These are phyloP conservation scores for Oligia fasciuncula DNA, from an alignment of 2,888 invertebrate species.

Conservation along the genomic window DNA sequence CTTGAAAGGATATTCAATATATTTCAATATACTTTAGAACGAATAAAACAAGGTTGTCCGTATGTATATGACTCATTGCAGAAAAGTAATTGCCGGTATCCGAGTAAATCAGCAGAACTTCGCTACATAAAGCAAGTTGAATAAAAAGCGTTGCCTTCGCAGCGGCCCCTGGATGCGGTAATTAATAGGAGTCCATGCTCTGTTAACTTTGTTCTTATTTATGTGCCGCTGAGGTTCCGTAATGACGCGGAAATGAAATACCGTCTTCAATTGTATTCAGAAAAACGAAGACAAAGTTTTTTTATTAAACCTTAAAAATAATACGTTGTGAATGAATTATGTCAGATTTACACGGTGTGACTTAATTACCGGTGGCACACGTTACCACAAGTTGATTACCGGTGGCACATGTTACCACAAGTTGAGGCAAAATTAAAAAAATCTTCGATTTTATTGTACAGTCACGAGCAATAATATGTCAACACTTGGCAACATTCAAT, in stretches of 20 bases:
- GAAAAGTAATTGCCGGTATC: not conserved
- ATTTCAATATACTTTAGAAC: too few species aligned
- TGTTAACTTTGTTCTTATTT: conserved; percentile 25
- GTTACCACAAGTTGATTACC: not conserved
- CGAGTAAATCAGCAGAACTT: conserved; percentile 2
- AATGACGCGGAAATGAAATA: conserved; percentile 21
- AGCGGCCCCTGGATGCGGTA: not conserved
- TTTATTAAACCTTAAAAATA: not conserved
- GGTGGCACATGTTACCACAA: not conserved
- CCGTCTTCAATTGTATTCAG: not conserved
- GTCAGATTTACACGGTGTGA: not conserved
- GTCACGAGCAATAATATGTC: too few species aligned
- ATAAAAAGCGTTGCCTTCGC: not conserved
- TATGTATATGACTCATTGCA: not conserved
- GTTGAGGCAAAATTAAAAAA: not conserved
- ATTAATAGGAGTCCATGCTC: conserved; percentile 30
- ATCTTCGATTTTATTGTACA: too few species aligned
- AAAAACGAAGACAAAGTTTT: not conserved
- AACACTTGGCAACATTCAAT: too few species aligned
- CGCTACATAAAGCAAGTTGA: not conserved
- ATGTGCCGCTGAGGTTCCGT: conserved; percentile 6
- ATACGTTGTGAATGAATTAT: not conserved
- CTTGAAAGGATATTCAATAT: not conserved
- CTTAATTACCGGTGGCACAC: not conserved
- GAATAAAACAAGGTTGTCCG: not conserved